Conservation (phyloP, 2,888 invertebrate genomes). For the Macrophya annulata region DNA sequence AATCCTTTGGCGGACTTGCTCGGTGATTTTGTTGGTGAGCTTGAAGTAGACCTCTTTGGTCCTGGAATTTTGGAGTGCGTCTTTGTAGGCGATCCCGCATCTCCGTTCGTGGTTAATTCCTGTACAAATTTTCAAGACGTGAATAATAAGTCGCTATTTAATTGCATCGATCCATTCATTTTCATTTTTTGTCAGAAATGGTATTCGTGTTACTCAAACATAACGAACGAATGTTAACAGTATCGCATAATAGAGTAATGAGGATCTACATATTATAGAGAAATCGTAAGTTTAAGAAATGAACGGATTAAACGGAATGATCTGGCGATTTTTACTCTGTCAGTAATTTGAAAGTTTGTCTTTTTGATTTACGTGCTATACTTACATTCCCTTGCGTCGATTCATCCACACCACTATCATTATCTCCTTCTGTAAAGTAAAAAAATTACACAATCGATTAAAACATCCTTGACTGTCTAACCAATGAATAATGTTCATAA, state of each 20-base stretch:
- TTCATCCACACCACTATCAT: slow-evolving; percentile 92
- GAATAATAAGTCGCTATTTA: not conserved
- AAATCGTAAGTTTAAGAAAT: too few species aligned
- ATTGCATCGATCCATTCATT: not conserved
- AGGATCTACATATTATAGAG: too few species aligned
- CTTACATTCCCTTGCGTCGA: slow-evolving; percentile 91
- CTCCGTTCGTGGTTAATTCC: slow-evolving; percentile 83
- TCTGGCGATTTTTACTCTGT: not conserved
- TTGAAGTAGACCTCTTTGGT: slow-evolving; percentile 79
- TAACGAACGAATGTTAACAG: too few species aligned
- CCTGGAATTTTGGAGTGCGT: slow-evolving; percentile 82
- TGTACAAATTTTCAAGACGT: slow-evolving; percentile 34
- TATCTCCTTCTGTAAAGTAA: slow-evolving; percentile 88
- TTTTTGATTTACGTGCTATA: slow-evolving; percentile 62
- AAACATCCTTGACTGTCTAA: not conserved
- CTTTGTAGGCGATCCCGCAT: slow-evolving; percentile 86
- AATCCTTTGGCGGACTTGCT: slow-evolving; percentile 82
- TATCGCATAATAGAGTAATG: too few species aligned
- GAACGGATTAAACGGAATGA: not conserved
- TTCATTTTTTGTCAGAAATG: not conserved
- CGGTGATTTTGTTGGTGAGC: slow-evolving; percentile 81
- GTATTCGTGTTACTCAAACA: too few species aligned
- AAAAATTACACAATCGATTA: slow-evolving; percentile 61
- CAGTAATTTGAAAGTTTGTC: slow-evolving; percentile 17
- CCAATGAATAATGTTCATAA: not conserved